phyloP scores from a whole-genome alignment of 64 coral and sea anemone species.

The Dendrophyllia cribrosa region DNA sequence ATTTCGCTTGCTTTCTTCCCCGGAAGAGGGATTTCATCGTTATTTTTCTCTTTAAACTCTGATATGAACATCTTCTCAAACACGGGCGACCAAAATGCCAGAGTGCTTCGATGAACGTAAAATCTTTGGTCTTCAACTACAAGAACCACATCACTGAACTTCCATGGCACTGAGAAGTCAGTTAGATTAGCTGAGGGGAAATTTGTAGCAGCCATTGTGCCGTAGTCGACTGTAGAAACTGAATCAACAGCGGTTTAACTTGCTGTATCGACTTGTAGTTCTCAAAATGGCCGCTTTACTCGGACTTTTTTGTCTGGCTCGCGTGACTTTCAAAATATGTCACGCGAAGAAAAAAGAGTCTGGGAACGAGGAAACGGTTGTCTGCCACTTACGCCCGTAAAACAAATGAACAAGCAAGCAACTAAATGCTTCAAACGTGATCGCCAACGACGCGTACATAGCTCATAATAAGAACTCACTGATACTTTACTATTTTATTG shows the following conservation, averaged over 20 bases:
- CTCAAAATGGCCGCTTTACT: not conserved
- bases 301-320: not conserved
- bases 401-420: too few species aligned
- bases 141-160: slow-evolving; percentile 48
- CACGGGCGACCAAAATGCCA: slow-evolving; percentile 64
- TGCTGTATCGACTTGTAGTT: not conserved
- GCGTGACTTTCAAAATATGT: too few species aligned
- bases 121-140: slow-evolving; percentile 46
- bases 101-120: slow-evolving; percentile 52
- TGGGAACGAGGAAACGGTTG: not conserved
- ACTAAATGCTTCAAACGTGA: too few species aligned
- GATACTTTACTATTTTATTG: too few species aligned
- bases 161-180: slow-evolving; percentile 59
- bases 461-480: too few species aligned
- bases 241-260: not conserved
- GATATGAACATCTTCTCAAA: slow-evolving; percentile 68
- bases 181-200: slow-evolving; percentile 18
- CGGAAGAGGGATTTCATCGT: slow-evolving; percentile 20
- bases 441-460: too few species aligned
- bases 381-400: too few species aligned
- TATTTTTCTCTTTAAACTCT: slow-evolving; percentile 18
- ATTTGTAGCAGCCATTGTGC: not conserved
- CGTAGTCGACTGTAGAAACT: not conserved
- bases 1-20: slow-evolving; percentile 64
- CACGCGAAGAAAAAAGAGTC: too few species aligned